These are phyloP conservation scores for Caracal caracal DNA, from an alignment of 2,113 vertebrate species.

Conservation along the genomic window DNA sequence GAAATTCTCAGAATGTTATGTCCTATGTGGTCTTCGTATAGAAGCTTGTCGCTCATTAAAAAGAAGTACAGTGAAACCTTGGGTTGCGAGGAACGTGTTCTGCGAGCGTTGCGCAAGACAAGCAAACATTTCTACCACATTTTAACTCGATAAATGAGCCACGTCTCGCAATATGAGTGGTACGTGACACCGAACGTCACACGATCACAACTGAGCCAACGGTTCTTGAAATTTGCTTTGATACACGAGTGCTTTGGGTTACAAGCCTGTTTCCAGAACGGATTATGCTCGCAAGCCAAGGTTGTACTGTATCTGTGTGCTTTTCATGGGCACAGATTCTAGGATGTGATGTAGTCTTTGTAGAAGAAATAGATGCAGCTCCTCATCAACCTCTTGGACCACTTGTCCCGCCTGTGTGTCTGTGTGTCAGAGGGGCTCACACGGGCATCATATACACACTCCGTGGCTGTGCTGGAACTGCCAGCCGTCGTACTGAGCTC, in stretches of 20 bases:
- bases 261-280: too few species aligned
- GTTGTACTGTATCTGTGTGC: too few species aligned
- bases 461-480: rapidly evolving
- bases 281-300: too few species aligned
- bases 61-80: background rate
- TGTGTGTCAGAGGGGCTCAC: background rate
- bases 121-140: too few species aligned
- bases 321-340: background rate
- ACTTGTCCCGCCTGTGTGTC: rapidly evolving
- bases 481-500: rapidly evolving
- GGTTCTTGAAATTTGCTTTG: too few species aligned
- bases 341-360: background rate
- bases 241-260: too few species aligned
- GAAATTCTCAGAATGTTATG: background rate
- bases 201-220: too few species aligned
- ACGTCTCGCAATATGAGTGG: too few species aligned
- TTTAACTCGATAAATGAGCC: too few species aligned
- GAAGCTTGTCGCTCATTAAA: background rate
- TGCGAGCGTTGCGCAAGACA: too few species aligned
- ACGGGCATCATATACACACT: rapidly evolving
- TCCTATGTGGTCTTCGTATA: background rate
- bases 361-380: background rate
- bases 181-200: too few species aligned
- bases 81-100: too few species aligned
- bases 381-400: rapidly evolving